phyloP scores from a whole-genome alignment of 2,113 vertebrate genomes.

The Coturnix japonica region DNA sequence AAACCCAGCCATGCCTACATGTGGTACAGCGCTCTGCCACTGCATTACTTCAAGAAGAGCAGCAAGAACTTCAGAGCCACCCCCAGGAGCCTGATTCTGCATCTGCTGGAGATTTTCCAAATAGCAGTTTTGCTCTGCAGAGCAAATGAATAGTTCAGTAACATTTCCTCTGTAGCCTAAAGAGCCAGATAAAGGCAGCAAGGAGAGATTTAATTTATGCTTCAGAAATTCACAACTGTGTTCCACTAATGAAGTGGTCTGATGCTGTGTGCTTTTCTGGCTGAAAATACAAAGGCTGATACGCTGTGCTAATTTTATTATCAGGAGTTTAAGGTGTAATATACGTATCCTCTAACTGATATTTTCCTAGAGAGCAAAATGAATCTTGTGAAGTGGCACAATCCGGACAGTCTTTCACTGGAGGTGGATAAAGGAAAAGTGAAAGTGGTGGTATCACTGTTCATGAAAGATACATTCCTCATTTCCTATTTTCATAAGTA shows the following conservation, averaged over 20 bases:
- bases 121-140: not conserved
- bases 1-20: not conserved
- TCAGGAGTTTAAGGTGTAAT: not conserved
- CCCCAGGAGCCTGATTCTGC: not conserved
- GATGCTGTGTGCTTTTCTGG: not conserved
- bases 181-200: not conserved
- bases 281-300: not conserved
- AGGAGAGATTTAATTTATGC: not conserved
- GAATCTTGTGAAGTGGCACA: not conserved
- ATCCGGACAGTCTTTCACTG: not conserved
- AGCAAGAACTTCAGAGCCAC: not conserved
- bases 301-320: not conserved
- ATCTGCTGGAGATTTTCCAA: not conserved
- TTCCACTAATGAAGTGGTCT: not conserved
- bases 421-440: not conserved
- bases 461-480: not conserved
- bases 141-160: not conserved
- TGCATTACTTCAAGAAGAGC: not conserved
- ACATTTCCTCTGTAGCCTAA: not conserved
- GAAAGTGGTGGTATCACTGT: not conserved
- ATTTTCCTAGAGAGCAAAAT: not conserved
- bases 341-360: not conserved
- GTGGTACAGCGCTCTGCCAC: not conserved
- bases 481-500: not conserved
- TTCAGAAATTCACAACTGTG: not conserved